These are phyloP conservation scores for Pseudonaja textilis DNA, from an alignment of 2,113 vertebrate species.

Conservation along the genomic window DNA sequence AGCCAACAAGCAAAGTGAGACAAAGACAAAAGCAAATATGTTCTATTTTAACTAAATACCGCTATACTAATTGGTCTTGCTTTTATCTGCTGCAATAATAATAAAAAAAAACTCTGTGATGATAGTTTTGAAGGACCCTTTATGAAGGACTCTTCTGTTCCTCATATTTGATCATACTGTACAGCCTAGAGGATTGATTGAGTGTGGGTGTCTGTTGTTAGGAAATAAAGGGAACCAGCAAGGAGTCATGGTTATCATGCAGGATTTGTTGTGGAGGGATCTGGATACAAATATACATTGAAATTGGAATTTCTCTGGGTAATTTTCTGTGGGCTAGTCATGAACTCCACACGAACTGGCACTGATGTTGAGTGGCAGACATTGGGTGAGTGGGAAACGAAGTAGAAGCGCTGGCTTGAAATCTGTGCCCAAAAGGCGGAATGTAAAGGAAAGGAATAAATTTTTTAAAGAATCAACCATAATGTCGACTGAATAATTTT, in stretches of 20 bases:
- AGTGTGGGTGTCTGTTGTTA: neutral
- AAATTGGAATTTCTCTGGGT: neutral
- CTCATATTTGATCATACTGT: neutral
- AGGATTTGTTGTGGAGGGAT: neutral
- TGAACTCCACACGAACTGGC: neutral
- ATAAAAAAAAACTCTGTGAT: neutral
- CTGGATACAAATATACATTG: neutral
- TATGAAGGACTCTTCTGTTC: neutral
- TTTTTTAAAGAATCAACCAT: too few species aligned
- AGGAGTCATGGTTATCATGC: neutral
- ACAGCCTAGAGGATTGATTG: neutral
- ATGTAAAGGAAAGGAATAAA: neutral
- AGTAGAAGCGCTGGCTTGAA: neutral
- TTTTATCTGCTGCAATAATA: neutral
- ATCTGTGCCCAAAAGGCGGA: neutral
- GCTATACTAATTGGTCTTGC: neutral
- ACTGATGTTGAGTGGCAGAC: neutral
- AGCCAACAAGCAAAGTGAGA: neutral
- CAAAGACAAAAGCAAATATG: neutral
- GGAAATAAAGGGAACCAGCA: neutral
- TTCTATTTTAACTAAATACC: neutral
- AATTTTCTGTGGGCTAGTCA: neutral
- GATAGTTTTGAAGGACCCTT: neutral
- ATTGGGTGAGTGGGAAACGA: neutral
- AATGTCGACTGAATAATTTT: neutral